These are phyloP conservation scores for Cosmorhoe ocellata DNA, from an alignment of 2,888 invertebrate genomes.

Conservation along the genomic window DNA sequence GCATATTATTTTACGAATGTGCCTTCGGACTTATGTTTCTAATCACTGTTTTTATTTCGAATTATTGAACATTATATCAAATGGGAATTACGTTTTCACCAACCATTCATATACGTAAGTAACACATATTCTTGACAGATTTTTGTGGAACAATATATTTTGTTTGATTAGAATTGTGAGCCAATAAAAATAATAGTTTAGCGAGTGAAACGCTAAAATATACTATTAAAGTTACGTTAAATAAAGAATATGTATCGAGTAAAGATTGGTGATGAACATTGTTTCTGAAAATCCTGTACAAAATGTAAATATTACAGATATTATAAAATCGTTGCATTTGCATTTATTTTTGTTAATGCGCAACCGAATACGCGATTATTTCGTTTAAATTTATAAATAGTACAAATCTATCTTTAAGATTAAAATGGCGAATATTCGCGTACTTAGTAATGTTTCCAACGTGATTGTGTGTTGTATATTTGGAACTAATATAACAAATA, in stretches of 20 bases:
- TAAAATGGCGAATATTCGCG: constrained; percentile 36
- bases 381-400: constrained; percentile 72
- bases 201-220: too few relatives aligned
- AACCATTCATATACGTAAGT: too few relatives aligned
- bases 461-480: constrained; percentile 38
- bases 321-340: constrained; percentile 42
- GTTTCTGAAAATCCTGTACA: constrained; percentile 40
- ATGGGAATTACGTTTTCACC: neutral
- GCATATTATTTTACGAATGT: constrained; percentile 16
- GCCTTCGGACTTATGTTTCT: constrained; percentile 23
- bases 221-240: too few relatives aligned
- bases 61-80: constrained; percentile 1
- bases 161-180: too few relatives aligned
- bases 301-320: constrained; percentile 62
- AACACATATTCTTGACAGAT: too few relatives aligned
- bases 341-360: constrained; percentile 51
- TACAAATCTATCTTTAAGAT: constrained; percentile 76
- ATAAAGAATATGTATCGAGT: too few relatives aligned
- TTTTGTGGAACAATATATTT: too few relatives aligned
- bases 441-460: constrained; percentile 47
- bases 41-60: constrained; percentile 3
- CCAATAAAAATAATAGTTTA: too few relatives aligned
- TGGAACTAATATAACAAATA: constrained; percentile 57
- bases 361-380: constrained; percentile 44
- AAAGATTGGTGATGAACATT: neutral